Evolutionary conservation across 1,140 invertebrate genomes (phyloP).

Genomic region (Leptopilina clavipes): DNA sequence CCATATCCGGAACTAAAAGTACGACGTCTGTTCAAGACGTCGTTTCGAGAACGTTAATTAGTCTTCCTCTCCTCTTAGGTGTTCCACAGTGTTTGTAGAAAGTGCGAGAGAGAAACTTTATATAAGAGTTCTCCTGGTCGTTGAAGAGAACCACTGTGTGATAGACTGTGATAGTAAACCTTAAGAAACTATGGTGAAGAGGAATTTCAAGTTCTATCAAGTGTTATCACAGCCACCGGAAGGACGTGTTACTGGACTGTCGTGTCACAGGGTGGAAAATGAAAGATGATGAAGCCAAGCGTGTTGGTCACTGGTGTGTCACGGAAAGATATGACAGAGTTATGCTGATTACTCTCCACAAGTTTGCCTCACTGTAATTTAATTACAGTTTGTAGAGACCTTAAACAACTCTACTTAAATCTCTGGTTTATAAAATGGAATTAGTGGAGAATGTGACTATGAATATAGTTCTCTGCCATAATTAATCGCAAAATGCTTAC

Average conservation of each 20-base stretch:
- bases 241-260: conserved; percentile 24
- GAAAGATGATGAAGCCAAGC: conserved; percentile 6
- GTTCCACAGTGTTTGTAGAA: conserved; percentile 17
- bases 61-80: conserved; percentile 24
- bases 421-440: conserved; percentile 20
- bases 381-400: conserved; percentile 6
- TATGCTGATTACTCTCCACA: neutral
- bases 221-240: conserved; percentile 14
- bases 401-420: conserved; percentile 4
- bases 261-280: conserved; percentile 1
- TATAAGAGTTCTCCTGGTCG: conserved; percentile 9
- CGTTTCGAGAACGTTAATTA: conserved; percentile 31
- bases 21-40: conserved; percentile 5
- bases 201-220: conserved; percentile 28
- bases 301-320: conserved; percentile 18
- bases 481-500: conserved; percentile 36
- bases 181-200: conserved; percentile 3
- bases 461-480: neutral
- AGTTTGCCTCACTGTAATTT: neutral
- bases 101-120: neutral
- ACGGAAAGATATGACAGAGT: conserved; percentile 3
- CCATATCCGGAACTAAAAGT: conserved; percentile 12
- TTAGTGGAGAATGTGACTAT: neutral
- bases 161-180: conserved; percentile 19
- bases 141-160: conserved; percentile 27